Evolutionary conservation across 2,113 vertebrate genomes (phyloP), one percentile per base, ranked within the genome.

Genomic region (Grallaria varia): DNA sequence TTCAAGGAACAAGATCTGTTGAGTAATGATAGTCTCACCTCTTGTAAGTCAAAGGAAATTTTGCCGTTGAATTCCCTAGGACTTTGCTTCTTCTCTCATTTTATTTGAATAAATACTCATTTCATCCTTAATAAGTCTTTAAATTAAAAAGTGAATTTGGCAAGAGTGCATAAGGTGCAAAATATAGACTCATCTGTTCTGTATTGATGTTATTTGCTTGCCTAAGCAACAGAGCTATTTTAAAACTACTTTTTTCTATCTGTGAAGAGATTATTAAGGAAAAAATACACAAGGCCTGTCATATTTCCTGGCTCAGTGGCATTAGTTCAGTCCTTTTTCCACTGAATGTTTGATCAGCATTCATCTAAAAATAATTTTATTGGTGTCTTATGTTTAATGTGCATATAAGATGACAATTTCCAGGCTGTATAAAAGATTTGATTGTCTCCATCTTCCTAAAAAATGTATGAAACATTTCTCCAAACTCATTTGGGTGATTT

Each of bases 141-240:
- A 94, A 95, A 94, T 71, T 40, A 84, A 89, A 89, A 59, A 92
- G 74, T 82, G 52, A 33, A 74, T 63, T 81, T 77, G 62, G 63
- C 24, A 74, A 90, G 86, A 94, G 82, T 59, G 22, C 50, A 30
- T 74, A 77, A 90, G 87, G 81, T 80, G 44, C 45, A 95, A 90
- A 97, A 95, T 92, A 27, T 24, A 96, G 72, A 75, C 71, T 76
- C 52, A 58, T 58, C 83, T 76, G 47, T 93, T 91, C 95, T 93
- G 33, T 67, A 87, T n/a, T 78, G 71, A 74, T 95, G 59, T 77
- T 92, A 64, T 81, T 90, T 93, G 8, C 79, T 88, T 93, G 35
- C 68, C 83, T 58, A 97, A 95, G 95, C 59, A 96, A 81, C 62
- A 86, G 31, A 94, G 78, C 67, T 97, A 96, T 96, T 96, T 94